These are phyloP conservation scores for Chaetoderma sp. DNA, from an alignment of 2,888 invertebrate genomes.

Conservation along the genomic window DNA sequence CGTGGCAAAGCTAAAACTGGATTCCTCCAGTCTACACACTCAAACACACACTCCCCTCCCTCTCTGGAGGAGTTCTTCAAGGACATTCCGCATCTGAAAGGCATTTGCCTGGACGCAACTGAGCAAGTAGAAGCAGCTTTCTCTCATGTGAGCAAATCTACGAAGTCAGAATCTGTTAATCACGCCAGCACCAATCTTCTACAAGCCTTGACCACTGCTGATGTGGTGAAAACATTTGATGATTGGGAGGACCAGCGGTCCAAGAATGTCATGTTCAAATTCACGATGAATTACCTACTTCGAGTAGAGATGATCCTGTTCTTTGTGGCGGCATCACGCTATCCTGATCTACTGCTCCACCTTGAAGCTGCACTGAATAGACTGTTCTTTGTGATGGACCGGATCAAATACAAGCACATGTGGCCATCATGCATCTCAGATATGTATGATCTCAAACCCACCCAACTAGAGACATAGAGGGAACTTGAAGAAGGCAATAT, in stretches of 20 bases:
- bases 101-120: slow-evolving; percentile 9
- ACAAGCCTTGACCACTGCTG: slow-evolving; percentile 16
- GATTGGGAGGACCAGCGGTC: slow-evolving; percentile 19
- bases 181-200: slow-evolving; percentile 17
- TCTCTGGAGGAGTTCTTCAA: slow-evolving; percentile 24
- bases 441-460: no score
- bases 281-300: slow-evolving; percentile 27
- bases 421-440: no score
- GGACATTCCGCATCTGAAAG: slow-evolving; percentile 20
- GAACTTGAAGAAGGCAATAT: no score
- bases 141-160: slow-evolving; percentile 8
- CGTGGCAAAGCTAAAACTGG: no score
- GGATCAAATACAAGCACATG: no score
- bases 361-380: no score
- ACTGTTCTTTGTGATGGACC: no score
- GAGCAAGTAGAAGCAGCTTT: slow-evolving; percentile 17
- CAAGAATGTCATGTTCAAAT: slow-evolving; percentile 29
- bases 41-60: no score
- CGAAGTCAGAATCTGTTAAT: slow-evolving; percentile 16
- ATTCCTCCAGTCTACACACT: no score
- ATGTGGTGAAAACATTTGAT: slow-evolving; percentile 11
- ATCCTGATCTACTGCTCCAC: no score
- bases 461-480: no score
- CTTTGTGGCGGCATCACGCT: slow-evolving; percentile 27
- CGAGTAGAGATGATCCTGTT: slow-evolving; percentile 27